A percentile compares a stretch with the other conserved stretches of the same genome.
phyloP scores from a whole-genome alignment of 2,888 invertebrate species.

The Melikaiella ostensackeni region DNA sequence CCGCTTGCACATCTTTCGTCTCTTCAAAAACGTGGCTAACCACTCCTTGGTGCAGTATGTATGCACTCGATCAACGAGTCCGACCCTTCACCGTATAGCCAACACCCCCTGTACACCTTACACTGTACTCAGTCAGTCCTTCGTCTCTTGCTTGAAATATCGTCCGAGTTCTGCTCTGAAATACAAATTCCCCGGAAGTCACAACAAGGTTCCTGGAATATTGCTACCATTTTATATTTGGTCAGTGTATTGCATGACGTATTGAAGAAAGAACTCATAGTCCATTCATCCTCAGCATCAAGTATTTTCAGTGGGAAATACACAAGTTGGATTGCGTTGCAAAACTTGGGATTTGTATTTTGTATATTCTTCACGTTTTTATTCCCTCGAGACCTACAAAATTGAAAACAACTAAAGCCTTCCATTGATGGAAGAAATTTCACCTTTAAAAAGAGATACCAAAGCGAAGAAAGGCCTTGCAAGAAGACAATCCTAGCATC shows the following conservation, averaged over 20 bases:
- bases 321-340: too few species aligned
- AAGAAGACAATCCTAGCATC: too few species aligned
- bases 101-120: too few species aligned
- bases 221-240: background rate
- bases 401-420: too few species aligned
- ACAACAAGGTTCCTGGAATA: constrained; percentile 11
- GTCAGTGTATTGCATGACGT: background rate
- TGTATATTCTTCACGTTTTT: too few species aligned
- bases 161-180: background rate
- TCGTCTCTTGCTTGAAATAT: constrained; percentile 14
- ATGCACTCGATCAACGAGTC: constrained; percentile 28
- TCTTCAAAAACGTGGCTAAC: constrained; percentile 30
- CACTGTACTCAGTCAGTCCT: background rate
- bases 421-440: too few species aligned
- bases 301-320: background rate
- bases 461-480: too few species aligned
- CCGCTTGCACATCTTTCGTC: constrained; percentile 21
- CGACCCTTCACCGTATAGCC: background rate
- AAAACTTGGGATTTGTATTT: too few species aligned
- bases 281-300: background rate
- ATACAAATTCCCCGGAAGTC: constrained; percentile 28
- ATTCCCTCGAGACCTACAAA: too few species aligned
- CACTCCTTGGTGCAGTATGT: constrained; percentile 11
- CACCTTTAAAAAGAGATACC: too few species aligned
- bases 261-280: background rate